Evolutionary conservation across 2,888 invertebrate genomes (phyloP).

Genomic region (Lochmaea crataegi): DNA sequence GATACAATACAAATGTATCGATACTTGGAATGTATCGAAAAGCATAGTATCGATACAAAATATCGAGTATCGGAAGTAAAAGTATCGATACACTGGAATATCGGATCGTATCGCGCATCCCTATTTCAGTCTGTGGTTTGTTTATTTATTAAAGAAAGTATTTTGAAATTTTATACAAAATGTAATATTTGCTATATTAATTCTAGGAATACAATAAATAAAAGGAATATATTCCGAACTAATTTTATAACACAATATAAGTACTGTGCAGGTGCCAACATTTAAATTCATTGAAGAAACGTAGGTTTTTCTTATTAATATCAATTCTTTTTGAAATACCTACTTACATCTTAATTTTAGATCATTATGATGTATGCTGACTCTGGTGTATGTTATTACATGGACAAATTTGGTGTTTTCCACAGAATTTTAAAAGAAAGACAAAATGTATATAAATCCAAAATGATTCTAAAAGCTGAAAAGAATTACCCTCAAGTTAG

Average conservation of each 20-base stretch:
- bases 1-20: too few species aligned
- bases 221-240: neutral
- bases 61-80: too few species aligned
- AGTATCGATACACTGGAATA: too few species aligned
- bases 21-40: too few species aligned
- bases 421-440: conserved; percentile 43
- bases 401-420: conserved; percentile 51
- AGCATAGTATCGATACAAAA: too few species aligned
- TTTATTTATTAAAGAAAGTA: neutral
- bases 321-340: neutral
- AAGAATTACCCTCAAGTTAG: conserved; percentile 37
- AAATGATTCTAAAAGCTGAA: conserved; percentile 13
- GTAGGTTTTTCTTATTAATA: too few species aligned
- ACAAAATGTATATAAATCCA: conserved; percentile 23
- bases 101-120: too few species aligned
- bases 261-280: too few species aligned
- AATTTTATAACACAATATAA: neutral
- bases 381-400: conserved; percentile 47
- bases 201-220: neutral
- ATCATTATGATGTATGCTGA: conserved; percentile 37
- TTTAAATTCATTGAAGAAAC: too few species aligned
- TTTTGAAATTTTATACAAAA: neutral
- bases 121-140: neutral
- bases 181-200: neutral
- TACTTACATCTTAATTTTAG: conserved; percentile 2